Evolutionary conservation across 2,888 invertebrate species (phyloP).

Genomic region (Dascillus cervinus): DNA sequence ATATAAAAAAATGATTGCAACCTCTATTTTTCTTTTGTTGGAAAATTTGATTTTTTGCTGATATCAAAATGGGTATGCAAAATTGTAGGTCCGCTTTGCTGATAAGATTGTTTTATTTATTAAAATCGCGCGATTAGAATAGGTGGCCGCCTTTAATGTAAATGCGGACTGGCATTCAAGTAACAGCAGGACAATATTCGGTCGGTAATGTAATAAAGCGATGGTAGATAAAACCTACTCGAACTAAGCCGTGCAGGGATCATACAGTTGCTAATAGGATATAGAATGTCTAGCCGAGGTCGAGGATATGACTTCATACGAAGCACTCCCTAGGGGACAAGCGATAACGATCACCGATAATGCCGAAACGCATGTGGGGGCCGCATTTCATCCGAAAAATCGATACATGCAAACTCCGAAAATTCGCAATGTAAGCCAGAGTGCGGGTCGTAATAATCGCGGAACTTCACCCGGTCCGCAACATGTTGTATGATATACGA

Average conservation of each 20-base stretch:
- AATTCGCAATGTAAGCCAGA: no score
- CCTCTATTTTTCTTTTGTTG: no score
- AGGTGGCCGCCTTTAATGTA: no score
- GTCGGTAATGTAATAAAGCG: slow-evolving; percentile 10
- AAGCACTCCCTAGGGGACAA: slow-evolving; percentile 25
- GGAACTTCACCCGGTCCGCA: slow-evolving; percentile 5
- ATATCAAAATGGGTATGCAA: no score
- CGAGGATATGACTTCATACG: slow-evolving; percentile 29
- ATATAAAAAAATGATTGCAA: no score
- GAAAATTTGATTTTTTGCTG: no score
- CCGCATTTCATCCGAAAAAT: no score
- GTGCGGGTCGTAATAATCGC: no score
- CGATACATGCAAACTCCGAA: no score
- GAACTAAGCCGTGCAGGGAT: slow-evolving; percentile 17
- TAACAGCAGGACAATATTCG: slow-evolving; percentile 10
- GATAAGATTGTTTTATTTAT: no score
- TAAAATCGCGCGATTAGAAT: no score
- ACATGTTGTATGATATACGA: slow-evolving; percentile 11
- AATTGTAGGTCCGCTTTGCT: no score
- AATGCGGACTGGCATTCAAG: slow-evolving; percentile 5
- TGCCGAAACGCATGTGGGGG: slow-evolving; percentile 23
- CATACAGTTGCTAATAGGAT: slow-evolving; percentile 28
- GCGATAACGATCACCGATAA: slow-evolving; percentile 32
- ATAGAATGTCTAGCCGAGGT: slow-evolving; percentile 26
- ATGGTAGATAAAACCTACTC: slow-evolving; percentile 18